Evolutionary conservation across 2,113 vertebrate genomes (phyloP).

Genomic region (Cryptotis parvus): DNA sequence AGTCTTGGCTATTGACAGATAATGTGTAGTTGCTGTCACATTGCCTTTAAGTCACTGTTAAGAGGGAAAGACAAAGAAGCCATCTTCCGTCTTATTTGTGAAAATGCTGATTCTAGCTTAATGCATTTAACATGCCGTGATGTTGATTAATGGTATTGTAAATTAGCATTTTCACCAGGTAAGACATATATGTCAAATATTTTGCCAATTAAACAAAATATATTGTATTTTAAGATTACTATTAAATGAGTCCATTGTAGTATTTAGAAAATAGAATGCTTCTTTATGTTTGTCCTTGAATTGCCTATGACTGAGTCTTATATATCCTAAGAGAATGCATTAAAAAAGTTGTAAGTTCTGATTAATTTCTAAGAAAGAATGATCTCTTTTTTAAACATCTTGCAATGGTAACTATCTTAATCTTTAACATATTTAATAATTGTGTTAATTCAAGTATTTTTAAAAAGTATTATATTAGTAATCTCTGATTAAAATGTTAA

Average conservation of each 20-base stretch:
- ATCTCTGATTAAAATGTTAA: not conserved
- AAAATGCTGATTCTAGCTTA: not conserved
- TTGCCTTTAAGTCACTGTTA: not conserved
- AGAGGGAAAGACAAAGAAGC: not conserved
- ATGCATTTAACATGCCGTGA: not conserved
- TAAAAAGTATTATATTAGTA: too few relatives aligned
- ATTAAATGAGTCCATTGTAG: not conserved
- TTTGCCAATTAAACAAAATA: constrained; percentile 41
- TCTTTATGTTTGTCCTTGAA: not conserved
- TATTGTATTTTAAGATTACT: not conserved
- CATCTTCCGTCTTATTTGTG: not conserved
- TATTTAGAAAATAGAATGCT: constrained; percentile 30
- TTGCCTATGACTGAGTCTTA: not conserved
- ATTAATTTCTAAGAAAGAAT: constrained; percentile 19
- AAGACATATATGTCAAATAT: not conserved
- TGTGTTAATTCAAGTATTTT: not conserved
- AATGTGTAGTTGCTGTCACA: not conserved
- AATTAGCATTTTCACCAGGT: not conserved
- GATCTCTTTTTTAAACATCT: constrained; percentile 43
- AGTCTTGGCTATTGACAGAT: constrained; percentile 43
- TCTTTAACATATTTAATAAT: constrained; percentile 31
- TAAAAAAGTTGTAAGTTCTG: not conserved
- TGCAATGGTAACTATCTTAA: not conserved
- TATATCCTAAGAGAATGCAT: not conserved
- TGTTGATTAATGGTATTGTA: not conserved